phyloP scores from a whole-genome alignment of 1,140 invertebrate genomes.

The Aplysia californica region DNA sequence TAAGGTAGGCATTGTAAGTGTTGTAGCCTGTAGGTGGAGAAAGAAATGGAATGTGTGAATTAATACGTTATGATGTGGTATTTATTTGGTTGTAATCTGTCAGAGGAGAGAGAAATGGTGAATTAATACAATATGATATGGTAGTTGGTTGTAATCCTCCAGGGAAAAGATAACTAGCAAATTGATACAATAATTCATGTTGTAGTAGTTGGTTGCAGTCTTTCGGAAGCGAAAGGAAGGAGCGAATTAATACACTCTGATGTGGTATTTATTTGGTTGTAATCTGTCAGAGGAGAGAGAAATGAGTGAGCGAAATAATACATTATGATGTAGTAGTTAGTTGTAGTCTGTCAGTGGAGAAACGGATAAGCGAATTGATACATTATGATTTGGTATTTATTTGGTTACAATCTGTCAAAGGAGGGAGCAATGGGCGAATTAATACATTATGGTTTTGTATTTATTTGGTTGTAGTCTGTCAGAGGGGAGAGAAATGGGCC shows the following conservation, averaged over 20 bases:
- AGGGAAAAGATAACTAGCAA: background rate
- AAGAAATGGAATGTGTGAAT: background rate
- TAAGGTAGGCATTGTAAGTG: slow-evolving; percentile 47
- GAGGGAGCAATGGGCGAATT: no score
- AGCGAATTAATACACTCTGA: background rate
- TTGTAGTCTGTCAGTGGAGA: slow-evolving; percentile 42
- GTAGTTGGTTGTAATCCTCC: background rate
- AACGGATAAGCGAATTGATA: background rate
- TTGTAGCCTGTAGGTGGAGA: background rate
- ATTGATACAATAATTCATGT: slow-evolving; percentile 46
- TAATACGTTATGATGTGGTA: background rate
- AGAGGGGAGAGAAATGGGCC: background rate
- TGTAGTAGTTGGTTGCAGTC: slow-evolving; percentile 63
- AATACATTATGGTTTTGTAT: background rate
- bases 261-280: background rate
- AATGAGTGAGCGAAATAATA: background rate
- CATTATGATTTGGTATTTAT: background rate
- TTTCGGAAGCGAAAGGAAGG: background rate
- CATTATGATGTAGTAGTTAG: slow-evolving; percentile 63
- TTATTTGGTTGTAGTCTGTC: background rate
- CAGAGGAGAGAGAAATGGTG: no score
- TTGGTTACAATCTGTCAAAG: background rate
- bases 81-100: background rate
- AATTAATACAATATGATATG: background rate
- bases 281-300: background rate